phyloP scores from a whole-genome alignment of 2,113 vertebrate genomes.

The Sigmodon hispidus region DNA sequence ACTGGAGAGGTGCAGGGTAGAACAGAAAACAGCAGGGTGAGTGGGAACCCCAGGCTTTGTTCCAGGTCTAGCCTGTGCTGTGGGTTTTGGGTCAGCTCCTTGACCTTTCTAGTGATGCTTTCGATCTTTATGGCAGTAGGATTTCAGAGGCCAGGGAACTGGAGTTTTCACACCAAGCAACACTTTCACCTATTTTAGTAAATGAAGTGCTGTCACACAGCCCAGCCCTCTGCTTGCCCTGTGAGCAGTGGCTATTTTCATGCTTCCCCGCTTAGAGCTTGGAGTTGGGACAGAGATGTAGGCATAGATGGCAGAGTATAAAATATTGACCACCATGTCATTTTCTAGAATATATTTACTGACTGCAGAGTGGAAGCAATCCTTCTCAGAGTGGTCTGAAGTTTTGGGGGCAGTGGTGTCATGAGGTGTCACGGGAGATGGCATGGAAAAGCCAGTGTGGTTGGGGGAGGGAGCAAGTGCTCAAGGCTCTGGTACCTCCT shows the following conservation, averaged over 20 bases:
- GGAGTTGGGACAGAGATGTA: not conserved
- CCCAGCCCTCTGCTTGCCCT: accelerated
- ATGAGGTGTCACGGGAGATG: not conserved
- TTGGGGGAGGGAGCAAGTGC: too few species aligned
- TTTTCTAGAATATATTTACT: not conserved
- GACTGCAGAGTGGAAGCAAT: not conserved
- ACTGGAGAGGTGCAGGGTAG: too few species aligned
- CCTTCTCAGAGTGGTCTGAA: not conserved
- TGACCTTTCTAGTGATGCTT: not conserved
- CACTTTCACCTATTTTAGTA: not conserved
- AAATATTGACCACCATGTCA: not conserved
- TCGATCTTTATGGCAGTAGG: not conserved
- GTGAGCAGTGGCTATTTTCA: not conserved
- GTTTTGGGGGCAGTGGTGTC: not conserved
- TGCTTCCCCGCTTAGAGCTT: not conserved
- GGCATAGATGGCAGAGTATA: accelerated
- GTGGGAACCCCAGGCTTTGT: accelerated
- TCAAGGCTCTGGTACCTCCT: not conserved
- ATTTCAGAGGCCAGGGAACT: not conserved
- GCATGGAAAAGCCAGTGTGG: accelerated
- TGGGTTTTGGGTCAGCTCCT: not conserved
- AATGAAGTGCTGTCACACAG: not conserved
- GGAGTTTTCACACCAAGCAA: too few species aligned
- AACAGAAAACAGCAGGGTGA: too few species aligned
- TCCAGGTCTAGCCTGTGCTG: accelerated